A percentile compares a stretch with the other conserved stretches of the same genome.
Evolutionary conservation across 2,888 invertebrate genomes (phyloP).

Genomic region (Apodemia hepburni): DNA sequence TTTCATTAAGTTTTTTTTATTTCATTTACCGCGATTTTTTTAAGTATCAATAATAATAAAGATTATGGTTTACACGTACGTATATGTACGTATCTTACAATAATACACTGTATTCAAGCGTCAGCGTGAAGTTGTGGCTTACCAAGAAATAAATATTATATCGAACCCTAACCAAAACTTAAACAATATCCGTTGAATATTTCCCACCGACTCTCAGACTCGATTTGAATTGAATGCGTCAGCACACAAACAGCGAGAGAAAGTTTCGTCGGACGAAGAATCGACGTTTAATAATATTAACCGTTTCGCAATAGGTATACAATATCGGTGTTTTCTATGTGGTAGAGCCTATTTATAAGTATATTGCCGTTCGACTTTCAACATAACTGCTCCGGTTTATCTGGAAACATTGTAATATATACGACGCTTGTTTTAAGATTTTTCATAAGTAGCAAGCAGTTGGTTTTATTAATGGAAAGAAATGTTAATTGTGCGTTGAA

Average conservation of each 20-base stretch:
- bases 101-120: not conserved
- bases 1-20: too few relatives aligned
- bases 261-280: conserved; percentile 9
- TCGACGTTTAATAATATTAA: conserved; percentile 16
- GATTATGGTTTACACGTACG: too few relatives aligned
- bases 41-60: too few relatives aligned
- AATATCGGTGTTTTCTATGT: conserved; percentile 10
- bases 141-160: conserved; percentile 5
- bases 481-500: too few relatives aligned
- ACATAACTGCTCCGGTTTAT: too few relatives aligned
- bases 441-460: too few relatives aligned
- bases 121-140: not conserved
- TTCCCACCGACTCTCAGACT: conserved; percentile 11
- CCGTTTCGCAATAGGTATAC: conserved; percentile 8
- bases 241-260: conserved; percentile 13
- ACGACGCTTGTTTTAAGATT: too few relatives aligned
- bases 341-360: not conserved
- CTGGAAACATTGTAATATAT: too few relatives aligned
- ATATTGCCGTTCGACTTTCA: too few relatives aligned
- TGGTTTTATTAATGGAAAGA: too few relatives aligned
- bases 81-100: not conserved
- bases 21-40: too few relatives aligned
- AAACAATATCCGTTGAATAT: conserved; percentile 1
- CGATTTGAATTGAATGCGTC: conserved; percentile 13
- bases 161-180: not conserved